phyloP scores from a whole-genome alignment of 2,797 vertebrate species.

The Vipera ursinii region DNA sequence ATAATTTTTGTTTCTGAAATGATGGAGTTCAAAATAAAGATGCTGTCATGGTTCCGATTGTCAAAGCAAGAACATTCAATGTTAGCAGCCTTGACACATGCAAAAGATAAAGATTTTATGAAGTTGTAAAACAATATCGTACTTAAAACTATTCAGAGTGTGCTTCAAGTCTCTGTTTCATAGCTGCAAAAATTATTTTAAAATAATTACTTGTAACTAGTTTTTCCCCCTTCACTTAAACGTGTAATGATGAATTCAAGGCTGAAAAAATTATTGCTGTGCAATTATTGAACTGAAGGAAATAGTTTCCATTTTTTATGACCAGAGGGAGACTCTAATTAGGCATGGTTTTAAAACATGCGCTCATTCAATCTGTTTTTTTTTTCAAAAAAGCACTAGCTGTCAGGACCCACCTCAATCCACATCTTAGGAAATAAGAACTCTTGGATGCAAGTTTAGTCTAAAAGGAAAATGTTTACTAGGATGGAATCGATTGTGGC shows the following conservation, averaged over 20 bases:
- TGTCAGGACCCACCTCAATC: no score
- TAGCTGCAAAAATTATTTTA: neutral
- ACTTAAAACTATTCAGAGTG: neutral
- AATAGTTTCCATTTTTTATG: conserved; percentile 28
- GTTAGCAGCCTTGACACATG: no score
- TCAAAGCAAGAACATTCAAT: no score
- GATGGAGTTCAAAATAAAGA: neutral
- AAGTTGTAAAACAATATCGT: neutral
- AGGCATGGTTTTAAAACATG: neutral
- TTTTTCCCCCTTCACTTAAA: conserved; percentile 3
- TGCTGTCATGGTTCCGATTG: neutral
- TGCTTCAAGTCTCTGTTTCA: neutral
- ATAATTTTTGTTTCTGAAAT: neutral
- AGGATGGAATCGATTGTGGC: no score
- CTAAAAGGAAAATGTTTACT: no score
- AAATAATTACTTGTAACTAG: neutral
- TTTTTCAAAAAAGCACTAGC: neutral
- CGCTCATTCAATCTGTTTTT: neutral
- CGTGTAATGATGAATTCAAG: neutral
- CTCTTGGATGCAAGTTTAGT: no score
- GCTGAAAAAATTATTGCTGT: conserved; percentile 16
- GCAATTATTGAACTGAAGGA: conserved; percentile 17
- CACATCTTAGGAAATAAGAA: no score
- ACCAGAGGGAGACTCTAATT: conserved; percentile 5
- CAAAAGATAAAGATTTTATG: neutral